Base-by-base conservation (phyloP, 2,797 vertebrate species). In the Acipenser transmontanus region DNA sequence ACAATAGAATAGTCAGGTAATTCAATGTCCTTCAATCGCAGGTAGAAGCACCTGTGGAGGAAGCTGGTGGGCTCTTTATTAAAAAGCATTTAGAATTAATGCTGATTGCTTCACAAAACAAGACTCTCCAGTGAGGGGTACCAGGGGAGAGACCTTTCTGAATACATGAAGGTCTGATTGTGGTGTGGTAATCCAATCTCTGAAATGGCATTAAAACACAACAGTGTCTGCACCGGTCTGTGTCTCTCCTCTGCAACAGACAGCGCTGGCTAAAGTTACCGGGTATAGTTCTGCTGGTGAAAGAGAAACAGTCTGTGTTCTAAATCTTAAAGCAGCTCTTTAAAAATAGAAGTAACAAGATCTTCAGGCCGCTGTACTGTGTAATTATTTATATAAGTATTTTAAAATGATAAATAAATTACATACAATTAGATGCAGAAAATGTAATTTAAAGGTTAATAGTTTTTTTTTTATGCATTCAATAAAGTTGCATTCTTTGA, bases 141-240 rank as follows among this genome's bases (percentile, higher is more conserved):
- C 81, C 81, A 75, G 62, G 78, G 77, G 78, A 82, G 79, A 50
- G 78, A 76, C 77, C 76, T 77, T 77, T 68, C 72, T 80, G 69
- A 77, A 83, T 63, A 65, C 69, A 83, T 89, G 76, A 74, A 90
- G 88, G 88, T 89, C 87, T 88, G 85, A 92, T 89, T 86, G 88
- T 73, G 80, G 86, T 81, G 87, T 88, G 88, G 96, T 95, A 98
- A 98, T 80, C 84, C 76, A 93, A 97, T 93, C 92, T 91, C 82
- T 71, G 76, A 87, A 86, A 85, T 89, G 90, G 94, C 92, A 92
- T 95, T 93, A 94, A 92, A 93, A 92, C 84, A 91, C 78, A 68
- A 71, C 86, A 83, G 82, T 75, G 89, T 81, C 88, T 82, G 83
- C 81, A 74, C 77, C 83, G 85, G 84, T 84, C 83, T 85, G 82